Evolutionary conservation across 2,888 invertebrate genomes (phyloP).

Genomic region (Girardia tigrina): DNA sequence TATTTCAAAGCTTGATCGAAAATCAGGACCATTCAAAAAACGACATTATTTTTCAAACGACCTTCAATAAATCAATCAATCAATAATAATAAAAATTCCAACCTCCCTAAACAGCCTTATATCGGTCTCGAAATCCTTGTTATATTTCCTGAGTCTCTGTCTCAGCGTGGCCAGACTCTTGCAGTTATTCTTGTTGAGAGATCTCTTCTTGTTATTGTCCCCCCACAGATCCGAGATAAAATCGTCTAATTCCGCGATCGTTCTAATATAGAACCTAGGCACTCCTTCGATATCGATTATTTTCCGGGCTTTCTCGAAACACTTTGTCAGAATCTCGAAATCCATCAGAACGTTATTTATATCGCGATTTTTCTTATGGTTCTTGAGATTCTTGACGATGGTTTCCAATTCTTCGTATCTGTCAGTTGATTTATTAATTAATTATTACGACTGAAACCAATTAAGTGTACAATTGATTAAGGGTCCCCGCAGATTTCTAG

Average conservation of each 20-base stretch:
- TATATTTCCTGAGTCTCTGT: constrained; percentile 84
- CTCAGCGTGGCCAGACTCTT: constrained; percentile 81
- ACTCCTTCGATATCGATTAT: constrained; percentile 82
- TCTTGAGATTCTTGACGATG: constrained; percentile 76
- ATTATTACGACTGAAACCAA: too few species aligned
- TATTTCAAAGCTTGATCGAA: too few species aligned
- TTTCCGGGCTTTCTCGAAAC: constrained; percentile 76
- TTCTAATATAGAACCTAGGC: constrained; percentile 73
- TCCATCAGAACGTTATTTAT: constrained; percentile 77
- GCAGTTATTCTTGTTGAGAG: constrained; percentile 76
- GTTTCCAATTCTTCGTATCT: too few species aligned
- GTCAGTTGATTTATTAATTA: too few species aligned
- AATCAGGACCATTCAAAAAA: too few species aligned
- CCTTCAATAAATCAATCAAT: too few species aligned
- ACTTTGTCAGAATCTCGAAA: constrained; percentile 79
- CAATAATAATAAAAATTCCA: too few species aligned
- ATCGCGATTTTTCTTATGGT: constrained; percentile 92
- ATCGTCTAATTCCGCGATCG: constrained; percentile 73
- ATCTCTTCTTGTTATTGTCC: constrained; percentile 70
- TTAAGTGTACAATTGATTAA: too few species aligned
- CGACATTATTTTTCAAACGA: too few species aligned
- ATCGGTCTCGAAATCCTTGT: constrained; percentile 72
- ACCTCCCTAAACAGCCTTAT: constrained; percentile 59
- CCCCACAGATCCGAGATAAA: constrained; percentile 76
- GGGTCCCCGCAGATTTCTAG: too few species aligned